phyloP scores from a whole-genome alignment of 2,888 invertebrate species.

The Xanthorhoe spadicearia region DNA sequence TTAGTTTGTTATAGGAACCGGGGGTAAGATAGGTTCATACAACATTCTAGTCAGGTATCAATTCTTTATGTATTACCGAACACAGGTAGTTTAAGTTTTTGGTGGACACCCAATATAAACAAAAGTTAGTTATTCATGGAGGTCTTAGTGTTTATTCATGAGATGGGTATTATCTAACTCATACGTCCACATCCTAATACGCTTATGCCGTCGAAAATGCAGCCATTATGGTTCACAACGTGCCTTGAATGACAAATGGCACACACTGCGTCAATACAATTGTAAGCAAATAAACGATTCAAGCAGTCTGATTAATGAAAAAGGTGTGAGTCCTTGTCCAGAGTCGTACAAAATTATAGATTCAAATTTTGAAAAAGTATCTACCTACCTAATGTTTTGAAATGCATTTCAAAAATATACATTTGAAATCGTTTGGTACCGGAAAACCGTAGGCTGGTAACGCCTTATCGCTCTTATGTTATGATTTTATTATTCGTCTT shows the following conservation, averaged over 20 bases:
- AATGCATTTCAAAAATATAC: neutral
- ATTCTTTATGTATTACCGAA: neutral
- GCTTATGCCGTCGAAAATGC: slow-evolving; percentile 72
- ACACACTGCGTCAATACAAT: slow-evolving; percentile 60
- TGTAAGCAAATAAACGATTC: slow-evolving; percentile 40
- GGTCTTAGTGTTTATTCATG: slow-evolving; percentile 60
- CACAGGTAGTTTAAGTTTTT: neutral
- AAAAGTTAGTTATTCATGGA: neutral
- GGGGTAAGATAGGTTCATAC: neutral
- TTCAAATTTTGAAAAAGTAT: slow-evolving; percentile 10
- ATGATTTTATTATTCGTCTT: neutral
- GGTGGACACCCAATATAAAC: neutral
- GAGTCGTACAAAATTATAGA: slow-evolving; percentile 4
- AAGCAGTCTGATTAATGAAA: slow-evolving; percentile 36
- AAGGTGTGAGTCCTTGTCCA: slow-evolving; percentile 23
- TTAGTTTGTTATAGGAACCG: too few relatives aligned
- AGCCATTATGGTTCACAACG: slow-evolving; percentile 66
- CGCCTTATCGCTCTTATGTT: neutral
- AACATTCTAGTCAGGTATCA: neutral
- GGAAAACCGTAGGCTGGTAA: neutral
- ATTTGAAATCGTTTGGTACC: slow-evolving; percentile 3
- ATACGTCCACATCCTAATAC: slow-evolving; percentile 68
- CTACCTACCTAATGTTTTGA: slow-evolving; percentile 14
- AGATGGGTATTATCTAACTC: slow-evolving; percentile 65
- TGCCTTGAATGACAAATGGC: slow-evolving; percentile 65